Percentiles rank a stretch among this genome's conserved stretches.
Conservation (phyloP, 37 sponge, comb jelly and placozoan genomes). For the Lycopodina hypogea region DNA sequence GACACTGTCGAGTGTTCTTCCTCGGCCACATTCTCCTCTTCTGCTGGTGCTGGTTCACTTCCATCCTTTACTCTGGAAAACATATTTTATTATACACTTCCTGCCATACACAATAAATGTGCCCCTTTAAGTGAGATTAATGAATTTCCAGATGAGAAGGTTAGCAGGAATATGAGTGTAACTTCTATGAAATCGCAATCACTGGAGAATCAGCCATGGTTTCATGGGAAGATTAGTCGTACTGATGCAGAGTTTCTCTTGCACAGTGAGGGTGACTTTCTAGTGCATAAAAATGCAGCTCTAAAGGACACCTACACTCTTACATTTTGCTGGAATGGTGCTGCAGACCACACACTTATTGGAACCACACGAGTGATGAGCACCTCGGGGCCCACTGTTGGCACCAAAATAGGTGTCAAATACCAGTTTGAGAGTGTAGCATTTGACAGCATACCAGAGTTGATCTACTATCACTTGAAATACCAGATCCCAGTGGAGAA, state of each 20-base stretch:
- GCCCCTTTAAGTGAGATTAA: neutral
- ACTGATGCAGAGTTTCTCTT: constrained; percentile 50
- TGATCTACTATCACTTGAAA: constrained; percentile 65
- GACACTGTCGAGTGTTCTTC: too few species aligned
- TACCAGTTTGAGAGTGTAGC: constrained; percentile 77
- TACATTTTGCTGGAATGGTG: constrained; percentile 44
- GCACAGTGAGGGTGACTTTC: constrained; percentile 74
- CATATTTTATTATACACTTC: too few species aligned
- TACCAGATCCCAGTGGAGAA: constrained; percentile 67
- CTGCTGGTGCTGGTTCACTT: too few species aligned
- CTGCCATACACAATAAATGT: neutral
- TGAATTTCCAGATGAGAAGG: neutral
- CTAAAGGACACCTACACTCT: constrained; percentile 49
- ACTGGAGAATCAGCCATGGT: constrained; percentile 77
- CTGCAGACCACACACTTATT: constrained; percentile 49
- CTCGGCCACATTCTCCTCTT: too few species aligned
- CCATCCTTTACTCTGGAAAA: too few species aligned
- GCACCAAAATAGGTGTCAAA: constrained; percentile 14
- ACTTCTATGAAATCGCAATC: constrained; percentile 64
- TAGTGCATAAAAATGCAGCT: constrained; percentile 64
- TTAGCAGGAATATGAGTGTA: constrained; percentile 48
- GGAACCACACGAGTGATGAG: constrained; percentile 39
- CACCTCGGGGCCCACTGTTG: constrained; percentile 2
- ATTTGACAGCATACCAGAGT: constrained; percentile 75
- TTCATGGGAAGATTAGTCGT: constrained; percentile 59